Evolutionary conservation across 2,113 vertebrate genomes (phyloP), one percentile per base, ranked within the genome.

Genomic region (Tupaia chinensis): DNA sequence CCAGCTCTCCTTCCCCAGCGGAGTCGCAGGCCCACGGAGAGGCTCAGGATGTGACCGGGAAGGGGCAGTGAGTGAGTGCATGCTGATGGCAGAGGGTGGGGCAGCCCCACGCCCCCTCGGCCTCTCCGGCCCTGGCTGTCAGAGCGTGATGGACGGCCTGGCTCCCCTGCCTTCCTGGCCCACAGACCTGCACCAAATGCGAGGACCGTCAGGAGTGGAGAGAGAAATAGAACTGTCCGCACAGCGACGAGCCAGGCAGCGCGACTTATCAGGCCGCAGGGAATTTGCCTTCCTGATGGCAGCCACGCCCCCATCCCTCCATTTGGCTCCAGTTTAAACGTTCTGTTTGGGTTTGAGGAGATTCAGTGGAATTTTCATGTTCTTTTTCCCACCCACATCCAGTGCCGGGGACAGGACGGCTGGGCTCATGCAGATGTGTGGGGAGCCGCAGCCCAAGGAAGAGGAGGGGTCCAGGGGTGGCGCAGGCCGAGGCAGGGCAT

Each of bases 401-500:
- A 20, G 12, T 12, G 22, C 20, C 77, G 44, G 29, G 77, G 87
- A 54, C 11, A 56, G 77, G 44, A 15, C 5, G 58, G 17, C 25
- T 25, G 72, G 66, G 63, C 27, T 34, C 6, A 25, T 10, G 53
- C 13, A 25, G 34, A 13, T 17, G 1, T 0, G 0, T 34, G 58
- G 61, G 44, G 44, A 44, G 44, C 44, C 44, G 44, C 9, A 58
- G 73, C 32, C 72, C 16, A 16, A 60, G 27, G 72, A 9, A 84
- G 34, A 19, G 77, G 25, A 9, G 15, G 7, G 16, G 6, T 13
- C 76, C 15, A 0, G 1, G 6, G 32, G 27, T 27, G 2, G 11
- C 1, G 0, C 0, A 16, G 19, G 27, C 60, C 1, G 5, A 7
- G 7, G 9, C 0, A 1, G 66, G 58, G 27, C 19, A 17, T 1